phyloP scores from a whole-genome alignment of 1,140 invertebrate genomes.

The Drosophila arizonae region DNA sequence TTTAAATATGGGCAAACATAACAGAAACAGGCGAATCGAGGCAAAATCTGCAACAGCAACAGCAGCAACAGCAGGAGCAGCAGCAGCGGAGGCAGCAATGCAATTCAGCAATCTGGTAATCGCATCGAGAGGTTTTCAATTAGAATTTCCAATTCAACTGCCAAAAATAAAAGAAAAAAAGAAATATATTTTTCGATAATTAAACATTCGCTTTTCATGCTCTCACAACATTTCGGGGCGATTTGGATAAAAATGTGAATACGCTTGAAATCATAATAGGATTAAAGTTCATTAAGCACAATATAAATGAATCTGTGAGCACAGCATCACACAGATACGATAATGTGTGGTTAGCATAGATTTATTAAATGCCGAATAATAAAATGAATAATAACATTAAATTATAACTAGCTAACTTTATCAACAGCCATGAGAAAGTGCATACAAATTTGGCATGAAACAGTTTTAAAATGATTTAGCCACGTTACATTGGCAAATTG shows the following conservation, averaged over 20 bases:
- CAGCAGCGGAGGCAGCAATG: conserved; percentile 5
- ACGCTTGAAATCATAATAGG: not conserved
- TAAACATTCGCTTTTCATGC: conserved; percentile 1
- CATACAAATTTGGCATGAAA: not conserved
- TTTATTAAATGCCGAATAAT: too few relatives aligned
- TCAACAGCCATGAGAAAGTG: not conserved
- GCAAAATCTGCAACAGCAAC: conserved; percentile 15
- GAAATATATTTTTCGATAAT: conserved; percentile 38
- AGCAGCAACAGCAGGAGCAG: not conserved
- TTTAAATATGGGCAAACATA: conserved; percentile 77
- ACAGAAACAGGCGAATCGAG: conserved; percentile 42
- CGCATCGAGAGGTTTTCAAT: conserved; percentile 71
- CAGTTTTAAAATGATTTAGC: not conserved
- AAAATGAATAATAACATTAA: too few relatives aligned
- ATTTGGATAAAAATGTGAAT: too few relatives aligned
- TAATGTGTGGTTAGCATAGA: too few relatives aligned
- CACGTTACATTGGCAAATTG: not conserved
- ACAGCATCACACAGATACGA: too few relatives aligned
- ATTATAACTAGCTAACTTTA: too few relatives aligned
- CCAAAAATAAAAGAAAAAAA: conserved; percentile 7
- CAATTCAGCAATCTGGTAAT: conserved; percentile 40
- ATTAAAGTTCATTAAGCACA: conserved; percentile 3
- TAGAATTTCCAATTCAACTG: conserved; percentile 58
- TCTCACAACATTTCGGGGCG: too few relatives aligned
- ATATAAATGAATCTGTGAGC: not conserved